Evolutionary conservation across 2,888 invertebrate species (phyloP).

Genomic region (Anorthoa munda): DNA sequence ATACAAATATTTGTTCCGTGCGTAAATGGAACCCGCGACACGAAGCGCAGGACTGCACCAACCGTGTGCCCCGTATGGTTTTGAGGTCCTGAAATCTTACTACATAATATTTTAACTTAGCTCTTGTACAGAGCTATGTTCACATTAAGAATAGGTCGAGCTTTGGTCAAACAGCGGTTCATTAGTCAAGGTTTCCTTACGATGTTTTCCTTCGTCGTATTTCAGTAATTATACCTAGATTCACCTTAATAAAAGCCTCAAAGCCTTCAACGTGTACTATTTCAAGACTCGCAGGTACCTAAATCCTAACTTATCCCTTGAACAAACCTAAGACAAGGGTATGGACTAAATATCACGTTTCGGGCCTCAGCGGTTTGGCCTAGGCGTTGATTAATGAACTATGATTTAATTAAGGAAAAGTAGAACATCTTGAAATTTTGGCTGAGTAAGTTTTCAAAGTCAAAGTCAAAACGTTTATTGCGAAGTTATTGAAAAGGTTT

Average conservation of each 20-base stretch:
- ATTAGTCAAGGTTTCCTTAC: conserved; percentile 10
- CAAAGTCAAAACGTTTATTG: too few relatives aligned
- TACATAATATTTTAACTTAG: background rate
- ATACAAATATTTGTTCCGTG: too few relatives aligned
- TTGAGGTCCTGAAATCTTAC: too few relatives aligned
- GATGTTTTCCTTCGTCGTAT: conserved; percentile 7
- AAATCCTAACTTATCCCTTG: conserved; percentile 39
- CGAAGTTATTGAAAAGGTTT: background rate
- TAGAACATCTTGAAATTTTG: background rate
- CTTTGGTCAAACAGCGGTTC: background rate
- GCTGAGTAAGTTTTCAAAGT: background rate
- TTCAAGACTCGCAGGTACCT: conserved; percentile 34
- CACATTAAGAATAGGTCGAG: background rate
- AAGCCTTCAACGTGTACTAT: conserved; percentile 36
- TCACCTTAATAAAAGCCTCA: conserved; percentile 27
- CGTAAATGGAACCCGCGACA: too few relatives aligned
- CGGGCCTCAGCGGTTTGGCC: conserved; percentile 53
- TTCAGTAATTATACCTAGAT: conserved; percentile 3
- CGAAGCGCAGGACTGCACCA: too few relatives aligned
- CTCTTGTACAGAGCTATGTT: background rate
- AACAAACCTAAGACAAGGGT: conserved; percentile 57
- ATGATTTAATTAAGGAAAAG: conserved; percentile 57
- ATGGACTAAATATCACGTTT: conserved; percentile 61
- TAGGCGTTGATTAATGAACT: conserved; percentile 63
- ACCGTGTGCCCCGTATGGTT: too few relatives aligned